phyloP scores from a whole-genome alignment of 2,797 vertebrate genomes.

The Dendrocincla tyrannina region DNA sequence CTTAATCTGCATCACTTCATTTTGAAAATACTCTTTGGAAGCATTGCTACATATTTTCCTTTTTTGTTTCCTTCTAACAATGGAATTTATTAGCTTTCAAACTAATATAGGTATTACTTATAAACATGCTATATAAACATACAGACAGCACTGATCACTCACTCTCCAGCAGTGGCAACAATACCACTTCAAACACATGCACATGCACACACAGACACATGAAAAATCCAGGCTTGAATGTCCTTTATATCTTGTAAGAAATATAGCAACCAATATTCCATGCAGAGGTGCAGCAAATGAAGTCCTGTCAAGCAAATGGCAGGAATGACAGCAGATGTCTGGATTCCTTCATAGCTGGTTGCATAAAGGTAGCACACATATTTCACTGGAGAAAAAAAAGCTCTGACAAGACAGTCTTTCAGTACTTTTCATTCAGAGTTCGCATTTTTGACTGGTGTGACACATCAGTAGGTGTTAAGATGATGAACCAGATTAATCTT shows the following conservation, averaged over 20 bases:
- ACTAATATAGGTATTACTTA: not conserved
- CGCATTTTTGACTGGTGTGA: conserved; percentile 42
- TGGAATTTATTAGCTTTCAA: not conserved
- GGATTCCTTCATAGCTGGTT: conserved; percentile 67
- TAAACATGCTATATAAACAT: not conserved
- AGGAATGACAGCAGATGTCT: conserved; percentile 64
- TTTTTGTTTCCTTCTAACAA: not conserved
- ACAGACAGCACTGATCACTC: not conserved
- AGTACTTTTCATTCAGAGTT: conserved; percentile 47
- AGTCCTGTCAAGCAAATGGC: conserved; percentile 67
- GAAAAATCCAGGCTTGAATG: conserved; percentile 4
- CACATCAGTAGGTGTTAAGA: not conserved
- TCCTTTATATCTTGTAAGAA: conserved; percentile 59
- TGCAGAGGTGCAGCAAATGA: conserved; percentile 62
- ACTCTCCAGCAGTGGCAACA: not conserved
- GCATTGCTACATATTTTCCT: not conserved
- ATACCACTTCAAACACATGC: not conserved
- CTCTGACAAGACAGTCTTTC: conserved; percentile 45
- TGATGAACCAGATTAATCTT: conserved; percentile 23
- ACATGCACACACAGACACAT: fast-evolving
- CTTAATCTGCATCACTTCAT: not conserved
- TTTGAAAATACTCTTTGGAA: not conserved
- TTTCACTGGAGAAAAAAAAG: conserved; percentile 38
- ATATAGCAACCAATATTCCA: conserved; percentile 65
- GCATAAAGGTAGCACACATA: conserved; percentile 54